Evolutionary conservation across 2,797 vertebrate species (phyloP), one percentile per base, ranked within the genome.

Genomic region (Apogon hyalosoma): DNA sequence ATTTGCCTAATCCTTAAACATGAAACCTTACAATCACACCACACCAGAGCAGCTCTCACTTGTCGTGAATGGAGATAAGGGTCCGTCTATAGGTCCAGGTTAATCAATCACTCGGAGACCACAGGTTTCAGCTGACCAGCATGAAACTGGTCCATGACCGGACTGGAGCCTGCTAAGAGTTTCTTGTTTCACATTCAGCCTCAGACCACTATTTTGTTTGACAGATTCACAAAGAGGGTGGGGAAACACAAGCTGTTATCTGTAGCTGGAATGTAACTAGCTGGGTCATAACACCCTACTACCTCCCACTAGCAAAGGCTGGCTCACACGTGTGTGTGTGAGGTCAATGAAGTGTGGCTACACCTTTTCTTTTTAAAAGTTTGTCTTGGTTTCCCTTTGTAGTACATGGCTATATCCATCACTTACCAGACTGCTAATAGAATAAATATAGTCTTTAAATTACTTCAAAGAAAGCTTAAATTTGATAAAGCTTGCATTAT

Each of bases 41-140:
- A 82, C 73, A 70, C 59, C 57, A 38, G 69, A 58, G 61, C 50
- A 57, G 60, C 63, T 55, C 77, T 65, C 73, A 79, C 53, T 68
- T 60, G 69, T 83, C 77, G 69, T 24, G 66, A 56, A 63, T 57
- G 36, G 19, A 79, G 85, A 87, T 90, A 85, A 75, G 48, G 21
- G 66, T 55, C 53, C 15, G 41, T 61, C 65, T 63, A 42, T 12
- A 54, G 73, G 31, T 54, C 59, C 51, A 82, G 69, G 84, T 89
- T 86, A 88, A 90, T 90, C 90, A 88, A 87, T 92, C 85, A 86
- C 85, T 81, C 3, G 39, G 64, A 71, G 70, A 63, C 69, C 50
- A 51, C 36, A 0, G 55, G 66, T 75, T 79, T 62, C 58, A 54
- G 63, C 57, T 4, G 41, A 64, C 61, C 50, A 52, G 61, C 69